A percentile compares a stretch with the other conserved stretches of the same genome.
Evolutionary conservation across 1,140 invertebrate genomes (phyloP).

Genomic region (Euura saliciscinereae): DNA sequence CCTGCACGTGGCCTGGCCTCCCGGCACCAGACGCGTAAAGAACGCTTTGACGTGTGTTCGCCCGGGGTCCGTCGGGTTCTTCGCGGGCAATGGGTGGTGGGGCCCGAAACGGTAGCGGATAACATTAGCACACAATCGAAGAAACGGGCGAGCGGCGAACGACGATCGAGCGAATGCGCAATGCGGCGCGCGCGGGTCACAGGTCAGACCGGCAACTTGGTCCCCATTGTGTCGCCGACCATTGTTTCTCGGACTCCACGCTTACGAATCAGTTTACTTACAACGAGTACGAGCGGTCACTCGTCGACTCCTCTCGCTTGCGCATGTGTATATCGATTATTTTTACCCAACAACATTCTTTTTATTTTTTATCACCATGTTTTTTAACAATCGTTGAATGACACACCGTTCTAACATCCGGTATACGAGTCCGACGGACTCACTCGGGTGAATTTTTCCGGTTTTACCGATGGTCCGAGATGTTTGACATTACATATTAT

Average conservation of each 20-base stretch:
- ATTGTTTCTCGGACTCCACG: constrained; percentile 55
- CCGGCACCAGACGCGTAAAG: constrained; percentile 9
- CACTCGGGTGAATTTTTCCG: not conserved
- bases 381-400: constrained; percentile 13
- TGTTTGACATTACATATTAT: no score
- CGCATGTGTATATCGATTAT: not conserved
- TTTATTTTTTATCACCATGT: not conserved
- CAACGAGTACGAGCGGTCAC: constrained; percentile 1
- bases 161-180: constrained; percentile 36
- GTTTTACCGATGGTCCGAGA: no score
- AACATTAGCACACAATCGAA: constrained; percentile 61
- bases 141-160: constrained; percentile 45
- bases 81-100: constrained; percentile 9
- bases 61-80: constrained; percentile 12
- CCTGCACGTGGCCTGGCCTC: constrained; percentile 7
- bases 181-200: constrained; percentile 41
- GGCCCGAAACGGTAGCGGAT: constrained; percentile 45
- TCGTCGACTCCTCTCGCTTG: not conserved
- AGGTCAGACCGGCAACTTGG: constrained; percentile 57
- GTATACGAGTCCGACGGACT: not conserved
- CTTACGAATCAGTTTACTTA: constrained; percentile 52
- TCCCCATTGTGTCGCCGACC: constrained; percentile 55
- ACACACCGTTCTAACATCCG: not conserved
- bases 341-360: not conserved
- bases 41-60: constrained; percentile 10